Evolutionary conservation across 2,113 vertebrate species (phyloP).

Genomic region (Chionomys nivalis): DNA sequence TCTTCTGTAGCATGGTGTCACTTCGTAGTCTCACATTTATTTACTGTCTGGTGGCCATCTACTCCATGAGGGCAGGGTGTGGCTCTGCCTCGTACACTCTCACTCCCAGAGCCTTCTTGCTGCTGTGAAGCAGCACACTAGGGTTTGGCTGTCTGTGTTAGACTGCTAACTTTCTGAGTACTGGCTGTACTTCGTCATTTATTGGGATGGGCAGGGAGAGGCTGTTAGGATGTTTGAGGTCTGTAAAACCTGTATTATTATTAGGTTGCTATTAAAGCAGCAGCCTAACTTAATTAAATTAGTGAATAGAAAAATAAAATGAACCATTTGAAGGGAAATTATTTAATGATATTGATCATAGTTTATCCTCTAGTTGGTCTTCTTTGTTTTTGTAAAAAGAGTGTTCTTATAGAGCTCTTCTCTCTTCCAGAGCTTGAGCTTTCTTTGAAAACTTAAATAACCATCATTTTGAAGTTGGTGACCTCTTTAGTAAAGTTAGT

Average conservation of each 20-base stretch:
- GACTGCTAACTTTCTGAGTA: background rate
- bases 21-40: background rate
- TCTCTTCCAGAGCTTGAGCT: background rate
- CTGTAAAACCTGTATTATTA: background rate
- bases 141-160: constrained; percentile 2
- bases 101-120: background rate
- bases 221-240: background rate
- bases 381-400: background rate
- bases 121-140: constrained; percentile 2
- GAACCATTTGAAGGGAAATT: constrained; percentile 2
- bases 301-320: background rate
- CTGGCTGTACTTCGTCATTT: constrained; percentile 14
- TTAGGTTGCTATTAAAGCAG: background rate
- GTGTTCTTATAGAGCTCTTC: background rate
- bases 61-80: background rate
- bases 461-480: background rate
- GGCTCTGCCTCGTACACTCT: background rate
- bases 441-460: background rate
- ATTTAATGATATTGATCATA: background rate
- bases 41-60: background rate
- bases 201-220: background rate
- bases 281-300: constrained; percentile 5
- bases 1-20: background rate
- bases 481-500: background rate
- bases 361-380: background rate